A percentile compares a stretch with the other conserved stretches of the same genome.
Conservation (phyloP, 2,888 invertebrate genomes). For the Diogma glabrata region DNA sequence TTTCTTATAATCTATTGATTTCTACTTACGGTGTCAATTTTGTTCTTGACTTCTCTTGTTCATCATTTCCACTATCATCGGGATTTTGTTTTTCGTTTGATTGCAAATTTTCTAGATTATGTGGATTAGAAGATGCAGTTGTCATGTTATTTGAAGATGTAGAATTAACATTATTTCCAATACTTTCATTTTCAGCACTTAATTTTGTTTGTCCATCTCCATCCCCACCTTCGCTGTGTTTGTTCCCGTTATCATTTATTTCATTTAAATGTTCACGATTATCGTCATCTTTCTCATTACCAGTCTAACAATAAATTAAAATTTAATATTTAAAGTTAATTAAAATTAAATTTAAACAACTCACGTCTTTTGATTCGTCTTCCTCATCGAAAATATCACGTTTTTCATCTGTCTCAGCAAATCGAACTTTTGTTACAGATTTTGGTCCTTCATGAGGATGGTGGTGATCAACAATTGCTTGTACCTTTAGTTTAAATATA, state of each 20-base stretch:
- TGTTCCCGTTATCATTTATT: conserved; percentile 14
- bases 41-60: conserved; percentile 23
- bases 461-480: conserved; percentile 86
- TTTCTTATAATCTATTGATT: background rate
- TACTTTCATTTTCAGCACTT: background rate
- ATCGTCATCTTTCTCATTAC: conserved; percentile 13
- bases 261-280: conserved; percentile 31
- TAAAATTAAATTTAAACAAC: background rate
- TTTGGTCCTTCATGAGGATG: conserved; percentile 53
- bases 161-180: conserved; percentile 12
- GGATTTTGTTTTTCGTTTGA: conserved; percentile 21
- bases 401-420: conserved; percentile 51
- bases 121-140: no score
- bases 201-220: background rate
- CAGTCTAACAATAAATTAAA: conserved; percentile 5
- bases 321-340: background rate
- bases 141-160: conserved; percentile 16
- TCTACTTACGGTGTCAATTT: conserved; percentile 26
- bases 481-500: conserved; percentile 72
- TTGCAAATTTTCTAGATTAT: no score
- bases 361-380: conserved; percentile 11
- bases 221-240: conserved; percentile 15
- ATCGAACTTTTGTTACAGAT: conserved; percentile 76
- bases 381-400: conserved; percentile 14
- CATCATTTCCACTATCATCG: conserved; percentile 19